phyloP scores from a whole-genome alignment of 2,888 invertebrate genomes.

The Drosophila greeni region DNA sequence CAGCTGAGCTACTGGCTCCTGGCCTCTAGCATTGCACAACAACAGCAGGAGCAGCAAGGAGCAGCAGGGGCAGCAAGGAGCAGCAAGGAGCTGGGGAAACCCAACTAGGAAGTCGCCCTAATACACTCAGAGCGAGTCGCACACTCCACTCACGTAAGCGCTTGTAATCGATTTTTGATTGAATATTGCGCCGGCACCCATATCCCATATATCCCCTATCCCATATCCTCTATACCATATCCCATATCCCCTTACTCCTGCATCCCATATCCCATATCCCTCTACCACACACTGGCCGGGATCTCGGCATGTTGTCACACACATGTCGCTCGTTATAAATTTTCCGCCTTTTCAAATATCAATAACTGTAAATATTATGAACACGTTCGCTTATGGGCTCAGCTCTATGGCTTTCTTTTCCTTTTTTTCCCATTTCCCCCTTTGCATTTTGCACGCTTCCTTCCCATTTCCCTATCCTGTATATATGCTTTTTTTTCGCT shows the following conservation, averaged over 20 bases:
- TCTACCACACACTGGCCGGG: constrained; percentile 13
- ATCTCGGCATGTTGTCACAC: constrained; percentile 68
- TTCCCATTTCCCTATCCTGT: constrained; percentile 9
- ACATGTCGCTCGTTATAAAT: constrained; percentile 77
- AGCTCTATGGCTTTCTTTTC: constrained; percentile 48
- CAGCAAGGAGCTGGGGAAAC: neutral
- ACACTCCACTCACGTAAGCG: constrained; percentile 29
- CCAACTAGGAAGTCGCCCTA: constrained; percentile 21
- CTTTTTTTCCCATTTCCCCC: neutral
- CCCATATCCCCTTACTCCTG: neutral
- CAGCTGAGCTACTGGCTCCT: constrained; percentile 51
- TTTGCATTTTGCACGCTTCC: constrained; percentile 8
- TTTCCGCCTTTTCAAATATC: constrained; percentile 79
- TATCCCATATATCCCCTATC: neutral
- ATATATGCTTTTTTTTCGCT: constrained; percentile 29
- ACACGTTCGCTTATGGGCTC: constrained; percentile 76
- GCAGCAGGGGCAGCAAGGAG: constrained; percentile 1
- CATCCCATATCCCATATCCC: neutral
- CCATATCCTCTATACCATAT: neutral
- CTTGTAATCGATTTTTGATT: constrained; percentile 79
- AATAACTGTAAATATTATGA: constrained; percentile 79
- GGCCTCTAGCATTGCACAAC: constrained; percentile 18
- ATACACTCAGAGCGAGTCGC: constrained; percentile 16
- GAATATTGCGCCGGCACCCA: constrained; percentile 70
- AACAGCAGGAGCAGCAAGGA: constrained; percentile 2